Conservation (phyloP, 2,888 invertebrate species). For the Bursaphelenchus okinawaensis region DNA sequence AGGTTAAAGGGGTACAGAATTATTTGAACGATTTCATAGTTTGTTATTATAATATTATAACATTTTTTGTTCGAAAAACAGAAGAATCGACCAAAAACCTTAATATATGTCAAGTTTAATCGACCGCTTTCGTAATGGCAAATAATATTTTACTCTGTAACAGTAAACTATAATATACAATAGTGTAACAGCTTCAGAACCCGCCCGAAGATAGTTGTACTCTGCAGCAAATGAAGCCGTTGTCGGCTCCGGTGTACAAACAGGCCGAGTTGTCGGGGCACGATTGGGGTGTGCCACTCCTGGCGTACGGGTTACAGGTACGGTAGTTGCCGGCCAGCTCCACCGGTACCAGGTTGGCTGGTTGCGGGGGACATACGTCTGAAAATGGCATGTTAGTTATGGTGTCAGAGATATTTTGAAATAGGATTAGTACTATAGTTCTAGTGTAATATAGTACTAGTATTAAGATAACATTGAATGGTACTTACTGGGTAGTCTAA, state of each 20-base stretch:
- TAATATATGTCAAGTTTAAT: no score
- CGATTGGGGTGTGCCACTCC: conserved; percentile 53
- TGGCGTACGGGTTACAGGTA: conserved; percentile 48
- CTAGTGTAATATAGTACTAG: no score
- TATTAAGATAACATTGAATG: no score
- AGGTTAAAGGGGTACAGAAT: no score
- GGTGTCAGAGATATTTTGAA: no score
- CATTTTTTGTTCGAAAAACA: no score
- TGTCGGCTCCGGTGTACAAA: conserved; percentile 52
- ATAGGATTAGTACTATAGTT: no score
- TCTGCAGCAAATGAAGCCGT: conserved; percentile 56
- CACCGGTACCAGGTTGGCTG: conserved; percentile 54
- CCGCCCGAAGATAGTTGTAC: conserved; percentile 38
- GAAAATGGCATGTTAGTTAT: no score
- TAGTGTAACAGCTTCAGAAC: neutral
- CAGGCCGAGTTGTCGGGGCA: conserved; percentile 54
- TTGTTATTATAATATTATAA: no score
- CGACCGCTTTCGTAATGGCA: no score
- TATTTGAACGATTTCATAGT: no score
- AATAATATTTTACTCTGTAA: neutral
- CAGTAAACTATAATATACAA: neutral
- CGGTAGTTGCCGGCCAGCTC: conserved; percentile 51
- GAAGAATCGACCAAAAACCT: no score
- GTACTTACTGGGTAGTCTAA: conserved; percentile 46
- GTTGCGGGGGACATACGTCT: conserved; percentile 56